Evolutionary conservation across 2,797 vertebrate species (phyloP).

Genomic region (Rhinatrema bivittatum): DNA sequence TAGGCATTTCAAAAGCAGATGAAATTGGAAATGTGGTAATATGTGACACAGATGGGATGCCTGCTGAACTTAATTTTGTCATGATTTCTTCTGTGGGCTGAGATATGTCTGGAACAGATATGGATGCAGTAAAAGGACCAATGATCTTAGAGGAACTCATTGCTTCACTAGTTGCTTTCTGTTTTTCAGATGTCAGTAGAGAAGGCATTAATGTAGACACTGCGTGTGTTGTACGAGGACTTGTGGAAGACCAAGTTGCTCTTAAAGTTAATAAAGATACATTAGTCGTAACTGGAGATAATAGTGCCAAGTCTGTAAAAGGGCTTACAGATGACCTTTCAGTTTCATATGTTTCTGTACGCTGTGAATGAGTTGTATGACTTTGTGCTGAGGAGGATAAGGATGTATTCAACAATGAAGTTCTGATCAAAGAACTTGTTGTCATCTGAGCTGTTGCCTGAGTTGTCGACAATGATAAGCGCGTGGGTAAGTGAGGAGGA

Average conservation of each 20-base stretch:
- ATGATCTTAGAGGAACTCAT: slow-evolving; percentile 1
- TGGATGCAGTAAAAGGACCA: neutral
- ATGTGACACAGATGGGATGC: neutral
- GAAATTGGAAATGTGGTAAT: slow-evolving; percentile 1
- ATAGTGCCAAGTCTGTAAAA: neutral
- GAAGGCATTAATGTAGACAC: neutral
- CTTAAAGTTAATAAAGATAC: neutral
- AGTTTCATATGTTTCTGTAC: slow-evolving; percentile 2
- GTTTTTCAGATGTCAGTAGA: neutral
- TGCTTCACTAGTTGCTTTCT: slow-evolving; percentile 1
- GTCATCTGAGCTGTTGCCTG: slow-evolving; percentile 1
- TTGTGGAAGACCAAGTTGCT: neutral
- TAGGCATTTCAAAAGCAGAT: slow-evolving; percentile 6
- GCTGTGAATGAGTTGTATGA: neutral
- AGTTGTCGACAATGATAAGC: slow-evolving; percentile 3
- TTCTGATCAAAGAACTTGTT: slow-evolving; percentile 2
- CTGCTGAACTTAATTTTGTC: neutral
- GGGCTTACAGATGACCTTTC: neutral
- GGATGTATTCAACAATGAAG: slow-evolving; percentile 9
- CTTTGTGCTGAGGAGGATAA: slow-evolving; percentile 2
- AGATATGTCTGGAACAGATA: slow-evolving; percentile 1
- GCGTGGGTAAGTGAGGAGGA: slow-evolving; percentile 5
- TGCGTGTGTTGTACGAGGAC: neutral
- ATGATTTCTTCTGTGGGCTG: slow-evolving; percentile 2
- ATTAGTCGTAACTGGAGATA: slow-evolving; percentile 4